Base-by-base conservation (phyloP, 2,888 invertebrate genomes). In the Rapana venosa region DNA sequence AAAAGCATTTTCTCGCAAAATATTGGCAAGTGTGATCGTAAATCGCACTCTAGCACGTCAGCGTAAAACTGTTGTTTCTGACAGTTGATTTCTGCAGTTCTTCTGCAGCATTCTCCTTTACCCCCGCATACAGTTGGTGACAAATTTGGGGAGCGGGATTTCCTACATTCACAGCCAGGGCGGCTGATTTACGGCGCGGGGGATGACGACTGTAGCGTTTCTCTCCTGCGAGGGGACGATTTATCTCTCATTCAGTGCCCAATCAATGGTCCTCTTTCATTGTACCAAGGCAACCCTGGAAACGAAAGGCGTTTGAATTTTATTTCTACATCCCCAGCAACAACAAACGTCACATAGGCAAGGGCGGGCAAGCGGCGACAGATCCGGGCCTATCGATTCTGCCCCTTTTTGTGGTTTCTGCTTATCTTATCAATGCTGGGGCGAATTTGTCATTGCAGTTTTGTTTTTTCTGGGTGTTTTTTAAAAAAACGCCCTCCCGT, bases 341-440 rank as follows among this genome's bases (percentile, higher is more conserved):
- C 84, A 58, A 85, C 84, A 85, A 85, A 85, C 84, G 84, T 85
- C 84, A 85, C 84, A 85, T 30, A 58, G 17, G 84, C 84, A 85
- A 58, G 58, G 84, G 58, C 56, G 84, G 84, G 30, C 58, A 85
- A 56, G 56, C 84, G 58, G 17, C 30, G 56, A 85, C 84, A 85
- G 84, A 85, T 85, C 58, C 58, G 58, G 30, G 84, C 11, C 6
- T 30, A 85, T 85, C 84, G 84, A 85, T 85, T 85, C 84, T 56
- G 58, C n/a, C 84, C 84, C 81, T 83, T 83, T 36, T 36, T 83
- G 22, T 47, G 20, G 0, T 47, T 83, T 47, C 26, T 66, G 20
- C 66, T 66, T 22, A 66, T 66, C 17, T 22, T 66, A 22, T 66
- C 26, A 66, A 22, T 22, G 17, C 26, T 77, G 26, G 15, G 13